A percentile compares a stretch with the other conserved stretches of the same genome.
These are phyloP conservation scores for Mizuhopecten yessoensis DNA, from an alignment of 1,140 invertebrate species.

Conservation along the genomic window DNA sequence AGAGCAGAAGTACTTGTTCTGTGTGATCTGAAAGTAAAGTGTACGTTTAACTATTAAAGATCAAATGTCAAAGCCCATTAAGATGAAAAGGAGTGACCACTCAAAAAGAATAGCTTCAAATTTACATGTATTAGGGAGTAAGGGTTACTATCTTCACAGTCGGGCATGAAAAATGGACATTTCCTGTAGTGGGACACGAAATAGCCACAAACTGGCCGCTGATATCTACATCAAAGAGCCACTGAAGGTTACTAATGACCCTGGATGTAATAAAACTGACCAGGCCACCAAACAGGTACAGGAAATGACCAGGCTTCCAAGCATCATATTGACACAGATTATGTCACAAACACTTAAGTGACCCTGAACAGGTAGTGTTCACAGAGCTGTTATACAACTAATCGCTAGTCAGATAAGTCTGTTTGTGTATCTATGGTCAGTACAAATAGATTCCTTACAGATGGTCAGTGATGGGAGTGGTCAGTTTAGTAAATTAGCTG, in stretches of 20 bases:
- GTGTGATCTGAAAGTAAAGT: conserved; percentile 7
- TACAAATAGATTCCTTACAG: background rate
- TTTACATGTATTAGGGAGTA: background rate
- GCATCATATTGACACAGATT: conserved; percentile 38
- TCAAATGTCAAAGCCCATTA: background rate
- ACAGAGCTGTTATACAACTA: background rate
- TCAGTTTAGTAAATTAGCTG: background rate
- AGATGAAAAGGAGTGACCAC: background rate
- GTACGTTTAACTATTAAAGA: background rate
- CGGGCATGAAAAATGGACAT: background rate
- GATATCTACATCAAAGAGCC: conserved; percentile 26
- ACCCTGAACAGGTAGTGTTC: conserved; percentile 19
- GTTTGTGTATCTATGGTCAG: background rate
- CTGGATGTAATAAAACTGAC: conserved; percentile 21
- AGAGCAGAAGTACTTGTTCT: background rate
- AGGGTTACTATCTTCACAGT: background rate
- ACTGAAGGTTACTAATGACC: conserved; percentile 17
- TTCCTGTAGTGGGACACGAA: background rate
- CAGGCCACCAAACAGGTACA: background rate
- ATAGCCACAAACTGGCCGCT: background rate
- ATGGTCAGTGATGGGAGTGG: conserved; percentile 1
- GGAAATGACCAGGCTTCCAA: background rate
- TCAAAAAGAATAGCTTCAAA: background rate
- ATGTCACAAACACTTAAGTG: background rate
- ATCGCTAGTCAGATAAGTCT: conserved; percentile 1